Base-by-base conservation (phyloP, 2,888 invertebrate genomes). In the Ennomos erosarius region DNA sequence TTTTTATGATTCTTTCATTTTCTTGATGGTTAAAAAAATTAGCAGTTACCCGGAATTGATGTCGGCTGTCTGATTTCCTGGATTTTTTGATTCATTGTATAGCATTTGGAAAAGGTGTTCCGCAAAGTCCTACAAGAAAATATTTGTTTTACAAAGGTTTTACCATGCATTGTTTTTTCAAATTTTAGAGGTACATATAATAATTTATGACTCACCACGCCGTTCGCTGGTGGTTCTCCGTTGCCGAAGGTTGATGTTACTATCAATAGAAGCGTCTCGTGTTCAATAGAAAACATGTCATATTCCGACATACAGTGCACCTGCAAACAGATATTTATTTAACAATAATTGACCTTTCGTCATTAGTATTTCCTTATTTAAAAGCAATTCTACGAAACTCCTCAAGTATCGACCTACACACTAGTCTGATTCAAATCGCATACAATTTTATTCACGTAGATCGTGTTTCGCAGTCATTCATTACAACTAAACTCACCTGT, bases 181-280 rank as follows among this genome's bases (percentile, higher is more conserved):
- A 8, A 0, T 10, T 43, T 26, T 5, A 1, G n/a, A n/a, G n/a
- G 26, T 26, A 5, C 10, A 10, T 26, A 3, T 26, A 26, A 26
- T 40, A 43, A 10, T 10, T 26, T 6, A n/a, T 43, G 9, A 87
- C 93, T 88, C 89, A 97, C 97, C 93, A 97, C 97, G 67, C 99
- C 99, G 85, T 98, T 99, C 81, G 98, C 98, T 0, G 99, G 99
- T 13, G 99, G 98, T 91, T 99, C 99, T 1, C 99, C 99, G 81
- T 99, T 99, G 9, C 99, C 99, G 82, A 99, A 99, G 0, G 99
- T 99, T 9, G 98, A 99, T 13, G 98, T 97, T 10, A 99, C 96
- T 16, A 99, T 97, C 55, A 99, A 86, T 4, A 99, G 91, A 34
- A 99, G 90, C 8, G 98, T 97, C 87, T 99, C 99, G 79, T 99